These are phyloP conservation scores for Bagarius yarrelli DNA, from an alignment of 2,113 vertebrate genomes.

Conservation along the genomic window DNA sequence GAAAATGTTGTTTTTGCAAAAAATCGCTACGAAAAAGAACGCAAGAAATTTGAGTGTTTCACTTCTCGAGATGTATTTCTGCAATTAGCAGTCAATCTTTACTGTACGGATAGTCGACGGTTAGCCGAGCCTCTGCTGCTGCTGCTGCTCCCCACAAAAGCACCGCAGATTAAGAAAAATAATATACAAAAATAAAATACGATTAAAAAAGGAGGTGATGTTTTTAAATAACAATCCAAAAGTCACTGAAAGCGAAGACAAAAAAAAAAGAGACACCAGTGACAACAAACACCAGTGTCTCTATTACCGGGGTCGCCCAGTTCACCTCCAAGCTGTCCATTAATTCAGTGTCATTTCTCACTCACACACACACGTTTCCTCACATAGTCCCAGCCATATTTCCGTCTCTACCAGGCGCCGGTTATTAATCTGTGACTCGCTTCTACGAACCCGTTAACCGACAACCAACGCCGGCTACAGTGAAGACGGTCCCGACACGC, in stretches of 20 bases:
- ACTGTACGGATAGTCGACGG: neutral
- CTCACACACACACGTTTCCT: neutral
- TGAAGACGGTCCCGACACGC: constrained; percentile 67
- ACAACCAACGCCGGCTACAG: constrained; percentile 48
- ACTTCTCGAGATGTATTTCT: neutral
- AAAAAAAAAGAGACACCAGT: constrained; percentile 24
- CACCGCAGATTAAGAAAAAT: neutral
- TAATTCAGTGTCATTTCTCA: constrained; percentile 8
- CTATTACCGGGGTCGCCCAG: constrained; percentile 63
- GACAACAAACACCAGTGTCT: constrained; percentile 50
- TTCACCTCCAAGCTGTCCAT: constrained; percentile 44
- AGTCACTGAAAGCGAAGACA: constrained; percentile 2
- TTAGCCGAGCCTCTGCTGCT: neutral
- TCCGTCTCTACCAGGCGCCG: constrained; percentile 8
- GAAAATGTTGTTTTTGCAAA: neutral
- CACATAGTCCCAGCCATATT: neutral
- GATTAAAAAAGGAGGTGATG: neutral
- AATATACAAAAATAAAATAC: neutral
- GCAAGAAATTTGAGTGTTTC: neutral
- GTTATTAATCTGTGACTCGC: constrained; percentile 19
- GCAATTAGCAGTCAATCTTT: neutral
- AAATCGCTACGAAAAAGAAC: neutral
- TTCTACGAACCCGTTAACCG: constrained; percentile 50
- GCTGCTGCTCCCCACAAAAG: neutral
- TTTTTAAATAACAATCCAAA: neutral